A percentile compares a stretch with the other conserved stretches of the same genome.
phyloP scores from a whole-genome alignment of 2,888 invertebrate genomes.

The Aquatica leii region DNA sequence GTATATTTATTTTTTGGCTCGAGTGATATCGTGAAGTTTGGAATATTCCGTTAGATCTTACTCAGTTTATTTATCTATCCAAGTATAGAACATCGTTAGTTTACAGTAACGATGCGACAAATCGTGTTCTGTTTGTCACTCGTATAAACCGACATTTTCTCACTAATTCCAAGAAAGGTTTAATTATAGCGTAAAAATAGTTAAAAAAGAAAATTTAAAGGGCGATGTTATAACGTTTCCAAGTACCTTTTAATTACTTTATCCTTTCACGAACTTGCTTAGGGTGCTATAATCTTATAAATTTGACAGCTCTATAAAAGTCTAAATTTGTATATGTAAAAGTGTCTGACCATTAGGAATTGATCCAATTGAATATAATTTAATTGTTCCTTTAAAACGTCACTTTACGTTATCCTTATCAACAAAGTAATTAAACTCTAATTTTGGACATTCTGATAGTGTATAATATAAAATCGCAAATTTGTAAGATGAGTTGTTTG shows the following conservation, averaged over 20 bases:
- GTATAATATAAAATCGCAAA: constrained; percentile 7
- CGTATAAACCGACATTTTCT: not conserved
- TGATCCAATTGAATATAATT: constrained; percentile 2
- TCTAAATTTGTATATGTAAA: not conserved
- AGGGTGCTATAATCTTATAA: constrained; percentile 11
- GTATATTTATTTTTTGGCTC: constrained; percentile 32
- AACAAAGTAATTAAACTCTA: constrained; percentile 1
- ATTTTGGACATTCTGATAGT: not conserved
- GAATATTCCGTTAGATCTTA: constrained; percentile 29
- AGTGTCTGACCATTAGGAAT: not conserved
- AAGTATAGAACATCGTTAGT: constrained; percentile 32
- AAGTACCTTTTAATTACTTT: constrained; percentile 25
- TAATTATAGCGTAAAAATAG: constrained; percentile 12
- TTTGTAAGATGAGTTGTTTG: constrained; percentile 9
- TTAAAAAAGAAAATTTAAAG: constrained; percentile 14
- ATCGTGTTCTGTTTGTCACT: constrained; percentile 2
- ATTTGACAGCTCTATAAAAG: constrained; percentile 10
- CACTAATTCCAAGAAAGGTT: not conserved
- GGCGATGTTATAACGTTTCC: constrained; percentile 17
- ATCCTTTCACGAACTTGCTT: constrained; percentile 21
- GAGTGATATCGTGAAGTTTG: constrained; percentile 29
- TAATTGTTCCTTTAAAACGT: not conserved
- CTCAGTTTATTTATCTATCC: constrained; percentile 33
- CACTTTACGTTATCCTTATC: constrained; percentile 8
- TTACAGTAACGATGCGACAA: constrained; percentile 31